These are phyloP conservation scores for Sinocyclocheilus anophthalmus DNA, from an alignment of 2,113 vertebrate genomes.

Conservation along the genomic window DNA sequence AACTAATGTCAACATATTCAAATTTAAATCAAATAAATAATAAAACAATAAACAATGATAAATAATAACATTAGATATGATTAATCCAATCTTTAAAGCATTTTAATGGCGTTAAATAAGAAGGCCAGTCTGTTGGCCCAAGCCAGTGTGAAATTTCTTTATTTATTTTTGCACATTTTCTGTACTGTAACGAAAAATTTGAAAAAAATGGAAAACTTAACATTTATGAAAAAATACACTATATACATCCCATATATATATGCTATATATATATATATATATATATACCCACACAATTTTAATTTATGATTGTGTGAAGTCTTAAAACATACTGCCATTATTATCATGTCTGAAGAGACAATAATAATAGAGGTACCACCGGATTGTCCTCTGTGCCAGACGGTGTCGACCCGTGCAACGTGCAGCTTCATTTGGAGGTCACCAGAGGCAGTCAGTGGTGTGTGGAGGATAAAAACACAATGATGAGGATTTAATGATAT, in stretches of 20 bases:
- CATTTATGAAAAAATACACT: too few relatives aligned
- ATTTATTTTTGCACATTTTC: too few relatives aligned
- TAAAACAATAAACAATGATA: background rate
- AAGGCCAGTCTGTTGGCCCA: too few relatives aligned
- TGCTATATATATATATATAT: too few relatives aligned
- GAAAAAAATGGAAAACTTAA: too few relatives aligned
- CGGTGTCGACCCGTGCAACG: conserved; percentile 31
- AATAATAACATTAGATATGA: too few relatives aligned
- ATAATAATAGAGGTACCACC: conserved; percentile 29
- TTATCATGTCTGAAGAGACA: conserved; percentile 31
- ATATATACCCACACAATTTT: too few relatives aligned
- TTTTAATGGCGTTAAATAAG: too few relatives aligned
- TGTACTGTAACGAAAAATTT: too few relatives aligned
- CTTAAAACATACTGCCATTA: conserved; percentile 15
- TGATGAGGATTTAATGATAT: conserved; percentile 83
- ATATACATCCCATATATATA: too few relatives aligned
- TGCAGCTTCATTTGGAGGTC: conserved; percentile 73
- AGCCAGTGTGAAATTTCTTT: too few relatives aligned
- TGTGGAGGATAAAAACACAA: conserved; percentile 71
- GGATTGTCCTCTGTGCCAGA: conserved; percentile 36
- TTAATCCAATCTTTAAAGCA: too few relatives aligned
- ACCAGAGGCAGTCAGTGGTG: conserved; percentile 66
- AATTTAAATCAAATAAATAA: background rate
- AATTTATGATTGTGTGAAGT: conserved; percentile 15
- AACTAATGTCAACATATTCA: background rate